Evolutionary conservation across 2,113 vertebrate genomes (phyloP).

Genomic region (Oceanodroma tethys): DNA sequence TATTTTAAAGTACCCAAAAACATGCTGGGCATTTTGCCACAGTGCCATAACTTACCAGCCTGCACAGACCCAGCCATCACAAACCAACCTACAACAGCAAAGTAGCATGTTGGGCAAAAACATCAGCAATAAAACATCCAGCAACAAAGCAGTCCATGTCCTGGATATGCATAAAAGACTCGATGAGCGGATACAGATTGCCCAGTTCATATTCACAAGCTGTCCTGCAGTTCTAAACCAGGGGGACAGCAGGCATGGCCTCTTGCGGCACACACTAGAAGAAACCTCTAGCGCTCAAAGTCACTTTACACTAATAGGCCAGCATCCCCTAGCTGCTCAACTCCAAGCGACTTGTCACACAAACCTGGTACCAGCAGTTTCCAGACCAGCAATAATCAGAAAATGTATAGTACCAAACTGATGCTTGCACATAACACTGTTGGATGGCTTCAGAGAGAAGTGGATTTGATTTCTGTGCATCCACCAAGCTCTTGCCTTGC

Average conservation of each 20-base stretch:
- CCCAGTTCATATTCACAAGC: neutral
- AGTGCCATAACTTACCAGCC: neutral
- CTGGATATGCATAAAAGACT: accelerated
- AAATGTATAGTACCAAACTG: neutral
- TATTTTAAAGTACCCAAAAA: neutral
- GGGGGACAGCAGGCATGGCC: neutral
- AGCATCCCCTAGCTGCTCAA: neutral
- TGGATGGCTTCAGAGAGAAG: neutral
- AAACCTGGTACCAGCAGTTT: neutral
- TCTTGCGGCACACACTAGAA: neutral
- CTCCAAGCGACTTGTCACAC: neutral
- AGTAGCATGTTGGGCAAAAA: neutral
- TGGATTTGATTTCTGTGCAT: neutral
- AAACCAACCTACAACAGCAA: neutral
- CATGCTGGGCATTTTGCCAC: neutral
- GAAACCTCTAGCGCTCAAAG: neutral
- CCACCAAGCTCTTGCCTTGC: neutral
- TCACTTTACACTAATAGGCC: neutral
- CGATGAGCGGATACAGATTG: accelerated
- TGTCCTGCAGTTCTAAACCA: neutral
- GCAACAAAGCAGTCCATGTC: neutral
- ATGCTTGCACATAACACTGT: neutral
- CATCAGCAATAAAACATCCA: neutral
- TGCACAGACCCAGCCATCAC: neutral
- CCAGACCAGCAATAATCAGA: neutral